Evolutionary conservation across 2,797 vertebrate species (phyloP), one percentile per base, ranked within the genome.

Genomic region (Myotis pilosus): DNA sequence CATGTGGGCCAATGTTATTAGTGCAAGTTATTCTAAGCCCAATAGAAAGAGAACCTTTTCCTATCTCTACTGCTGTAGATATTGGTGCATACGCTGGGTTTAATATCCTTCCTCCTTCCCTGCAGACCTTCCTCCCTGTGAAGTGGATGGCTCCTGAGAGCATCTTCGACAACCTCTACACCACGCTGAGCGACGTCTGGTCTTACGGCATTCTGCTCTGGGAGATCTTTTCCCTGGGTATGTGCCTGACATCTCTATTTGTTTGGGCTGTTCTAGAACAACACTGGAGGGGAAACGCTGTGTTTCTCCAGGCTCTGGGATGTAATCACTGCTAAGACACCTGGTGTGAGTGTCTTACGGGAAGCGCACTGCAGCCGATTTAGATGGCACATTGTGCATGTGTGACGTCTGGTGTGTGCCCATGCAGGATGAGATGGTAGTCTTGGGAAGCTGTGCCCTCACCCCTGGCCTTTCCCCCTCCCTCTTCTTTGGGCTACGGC

Each of bases 131-230:
- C 82, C 98, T 99, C 53, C 99, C 99, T 0, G 99, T 99, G 92
- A 99, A 99, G 98, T 99, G 99, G 99, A 99, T 99, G 99, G 99
- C 99, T 30, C 99, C 99, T 0, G 99, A 99, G 97, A 99, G 99
- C 94, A 99, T 99, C 97, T 99, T 99, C 89, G 99, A 99, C 98
- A 99, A 99, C 97, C 97, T 99, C 74, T 99, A 99, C 97, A 99
- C 99, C 38, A 99, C 99, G 0, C 98, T 99, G 86, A 99, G 99
- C 41, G 99, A 99, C 8, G 99, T 99, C 95, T 99, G 99, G 99
- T 99, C 99, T 83, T 99, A 99, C 0, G 99, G 99, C 76, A 99
- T 99, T 97, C 98, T 99, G 86, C 98, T 99, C 55, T 99, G 99
- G 99, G 99, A 99, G 98, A 99, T 99, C 97, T 99, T 99, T 98